These are phyloP conservation scores for Acronicta aceris DNA, from an alignment of 2,888 invertebrate genomes.

Conservation along the genomic window DNA sequence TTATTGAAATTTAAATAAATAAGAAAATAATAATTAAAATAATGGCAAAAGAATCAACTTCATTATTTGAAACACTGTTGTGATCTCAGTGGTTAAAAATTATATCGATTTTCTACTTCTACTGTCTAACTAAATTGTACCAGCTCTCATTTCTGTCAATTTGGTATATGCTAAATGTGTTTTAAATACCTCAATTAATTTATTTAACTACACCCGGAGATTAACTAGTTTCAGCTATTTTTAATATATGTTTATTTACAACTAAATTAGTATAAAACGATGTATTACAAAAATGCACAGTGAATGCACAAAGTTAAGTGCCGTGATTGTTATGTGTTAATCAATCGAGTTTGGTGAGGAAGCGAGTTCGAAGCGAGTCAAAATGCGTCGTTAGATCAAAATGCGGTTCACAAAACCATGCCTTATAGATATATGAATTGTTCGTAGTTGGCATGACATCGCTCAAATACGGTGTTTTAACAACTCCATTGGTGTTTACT, in stretches of 20 bases:
- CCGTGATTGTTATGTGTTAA: slow-evolving; percentile 68
- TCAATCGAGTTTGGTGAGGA: slow-evolving; percentile 66
- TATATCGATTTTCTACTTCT: slow-evolving; percentile 4
- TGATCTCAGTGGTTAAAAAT: not conserved
- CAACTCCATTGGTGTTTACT: slow-evolving; percentile 48
- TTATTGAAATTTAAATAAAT: slow-evolving; percentile 2
- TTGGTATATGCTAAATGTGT: not conserved
- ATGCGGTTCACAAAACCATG: slow-evolving; percentile 76
- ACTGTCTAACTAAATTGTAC: slow-evolving; percentile 8
- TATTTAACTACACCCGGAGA: slow-evolving; percentile 9
- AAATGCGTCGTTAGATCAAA: slow-evolving; percentile 77
- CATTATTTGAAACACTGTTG: not conserved
- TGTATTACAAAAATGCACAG: slow-evolving; percentile 58
- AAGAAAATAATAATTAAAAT: too few relatives aligned
- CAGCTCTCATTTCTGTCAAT: not conserved
- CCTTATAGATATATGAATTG: slow-evolving; percentile 68
- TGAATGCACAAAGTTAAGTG: slow-evolving; percentile 68
- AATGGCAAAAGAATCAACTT: too few relatives aligned
- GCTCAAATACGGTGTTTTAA: slow-evolving; percentile 59
- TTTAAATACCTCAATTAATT: not conserved
- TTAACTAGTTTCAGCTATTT: slow-evolving; percentile 25
- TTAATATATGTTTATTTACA: slow-evolving; percentile 53
- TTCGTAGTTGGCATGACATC: slow-evolving; percentile 85
- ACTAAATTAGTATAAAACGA: slow-evolving; percentile 55
- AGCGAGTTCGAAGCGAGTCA: slow-evolving; percentile 68